Conservation (phyloP, 2,113 vertebrate species). For the Toxostoma redivivum region DNA sequence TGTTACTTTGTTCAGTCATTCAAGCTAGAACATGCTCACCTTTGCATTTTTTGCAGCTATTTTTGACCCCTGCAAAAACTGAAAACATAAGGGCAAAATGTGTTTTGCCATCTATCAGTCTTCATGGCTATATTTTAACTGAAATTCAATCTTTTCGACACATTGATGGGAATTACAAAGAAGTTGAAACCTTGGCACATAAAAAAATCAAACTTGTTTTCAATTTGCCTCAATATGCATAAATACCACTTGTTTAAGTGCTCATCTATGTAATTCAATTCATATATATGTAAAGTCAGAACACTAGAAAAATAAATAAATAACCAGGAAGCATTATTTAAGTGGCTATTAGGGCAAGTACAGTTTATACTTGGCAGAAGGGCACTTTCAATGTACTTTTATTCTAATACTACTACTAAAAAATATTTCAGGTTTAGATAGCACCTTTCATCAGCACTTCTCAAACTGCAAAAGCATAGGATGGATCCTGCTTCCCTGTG, state of each 20-base stretch:
- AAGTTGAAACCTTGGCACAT: not conserved
- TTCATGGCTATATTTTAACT: not conserved
- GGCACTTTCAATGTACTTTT: constrained; percentile 23
- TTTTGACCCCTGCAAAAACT: not conserved
- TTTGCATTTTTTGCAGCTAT: not conserved
- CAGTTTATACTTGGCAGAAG: constrained; percentile 9
- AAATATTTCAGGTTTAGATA: not conserved
- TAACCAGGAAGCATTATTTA: not conserved
- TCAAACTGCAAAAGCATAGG: constrained; percentile 36
- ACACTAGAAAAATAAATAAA: not conserved
- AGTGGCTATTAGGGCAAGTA: not conserved
- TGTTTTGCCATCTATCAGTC: not conserved
- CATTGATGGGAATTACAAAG: not conserved
- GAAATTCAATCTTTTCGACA: not conserved
- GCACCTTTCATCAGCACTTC: constrained; percentile 60
- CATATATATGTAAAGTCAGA: not conserved
- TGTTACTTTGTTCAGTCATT: not conserved
- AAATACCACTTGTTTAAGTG: not conserved
- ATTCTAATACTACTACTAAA: not conserved
- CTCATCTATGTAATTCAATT: not conserved
- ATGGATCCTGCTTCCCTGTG: not conserved
- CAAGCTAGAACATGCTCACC: not conserved
- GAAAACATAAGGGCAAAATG: not conserved
- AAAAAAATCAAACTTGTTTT: not conserved
- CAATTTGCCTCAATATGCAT: not conserved